Base-by-base conservation (phyloP, 2,888 invertebrate species). In the Cheilosia impressa region DNA sequence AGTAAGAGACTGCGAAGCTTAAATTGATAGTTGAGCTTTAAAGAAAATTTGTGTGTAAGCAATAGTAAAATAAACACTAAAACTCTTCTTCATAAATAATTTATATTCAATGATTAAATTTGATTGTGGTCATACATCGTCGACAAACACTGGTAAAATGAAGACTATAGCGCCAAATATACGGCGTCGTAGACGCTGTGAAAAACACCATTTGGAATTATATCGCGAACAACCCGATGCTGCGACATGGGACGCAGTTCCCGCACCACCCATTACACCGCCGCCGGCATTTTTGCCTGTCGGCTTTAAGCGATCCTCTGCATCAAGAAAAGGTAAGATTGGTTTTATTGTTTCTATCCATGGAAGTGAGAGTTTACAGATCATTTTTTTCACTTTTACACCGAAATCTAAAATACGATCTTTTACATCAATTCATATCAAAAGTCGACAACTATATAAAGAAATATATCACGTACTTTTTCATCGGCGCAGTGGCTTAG, bases 211-310 rank as follows among this genome's bases (percentile, higher is more conserved):
- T 87, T 90, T 93, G 85, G 93, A 93, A 82, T 91, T 94, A 79
- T 92, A 91, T 83, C 91, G 91, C 62, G 93, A 93, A 71, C 88
- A 92, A 72, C 72, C 82, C 22, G 79, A 87, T 88, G 93, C 93
- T 65, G 93, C 94, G 71, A 93, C 94, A 43, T 94, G 94, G 94
- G 94, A 94, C 88, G 91, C 92, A 6, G 88, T 92, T 68, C 92
- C 93, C 65, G 94, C 93, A 85, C 93, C 94, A 34, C 95, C 95
- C 34, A 95, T 95, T 87, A 95, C 95, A 38, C 95, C 95, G 31
- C 95, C 95, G 17, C 95, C 95, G 9, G 95, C 95, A 75, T 95
- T 95, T 89, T 92, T 94, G 66, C 94, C 94, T 4, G 94, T 94
- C 27, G 94, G 94, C 52, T 94, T 94, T 89, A 94, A 93, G 88